A percentile compares a stretch with the other conserved stretches of the same genome.
These are phyloP conservation scores for Megalops cyprinoides DNA, from an alignment of 2,797 vertebrate genomes.

Conservation along the genomic window DNA sequence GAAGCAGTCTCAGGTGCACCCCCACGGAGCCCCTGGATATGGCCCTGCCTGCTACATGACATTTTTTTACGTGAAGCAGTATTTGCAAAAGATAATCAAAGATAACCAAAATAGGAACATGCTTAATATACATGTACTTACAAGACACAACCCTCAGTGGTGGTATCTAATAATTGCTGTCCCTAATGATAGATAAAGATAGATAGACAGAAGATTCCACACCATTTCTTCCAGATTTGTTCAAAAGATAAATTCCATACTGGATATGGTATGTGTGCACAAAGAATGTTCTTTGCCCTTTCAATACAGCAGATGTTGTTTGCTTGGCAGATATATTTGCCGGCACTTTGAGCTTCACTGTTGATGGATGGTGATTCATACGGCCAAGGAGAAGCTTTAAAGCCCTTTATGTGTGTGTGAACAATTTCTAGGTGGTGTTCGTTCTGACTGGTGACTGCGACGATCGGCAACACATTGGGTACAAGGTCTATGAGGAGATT, in stretches of 20 bases:
- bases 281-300: neutral
- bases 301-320: neutral
- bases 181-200: neutral
- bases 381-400: neutral
- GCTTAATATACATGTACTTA: neutral
- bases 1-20: conserved; percentile 93
- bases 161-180: neutral
- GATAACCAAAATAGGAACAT: neutral
- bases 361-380: neutral
- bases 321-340: neutral
- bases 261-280: neutral
- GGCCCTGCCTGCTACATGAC: too few species aligned
- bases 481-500: conserved; percentile 97
- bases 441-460: conserved; percentile 98
- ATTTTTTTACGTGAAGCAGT: too few species aligned
- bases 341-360: neutral
- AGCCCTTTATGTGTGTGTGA: conserved; percentile 31
- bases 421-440: conserved; percentile 86
- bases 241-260: neutral
- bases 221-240: neutral
- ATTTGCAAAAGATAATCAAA: too few species aligned
- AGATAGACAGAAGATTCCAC: too few species aligned
- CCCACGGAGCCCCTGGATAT: too few species aligned
- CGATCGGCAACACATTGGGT: conserved; percentile 90
- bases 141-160: neutral